Evolutionary conservation across 2,113 vertebrate species (phyloP), one percentile per base, ranked within the genome.

Genomic region (Barbus barbus): DNA sequence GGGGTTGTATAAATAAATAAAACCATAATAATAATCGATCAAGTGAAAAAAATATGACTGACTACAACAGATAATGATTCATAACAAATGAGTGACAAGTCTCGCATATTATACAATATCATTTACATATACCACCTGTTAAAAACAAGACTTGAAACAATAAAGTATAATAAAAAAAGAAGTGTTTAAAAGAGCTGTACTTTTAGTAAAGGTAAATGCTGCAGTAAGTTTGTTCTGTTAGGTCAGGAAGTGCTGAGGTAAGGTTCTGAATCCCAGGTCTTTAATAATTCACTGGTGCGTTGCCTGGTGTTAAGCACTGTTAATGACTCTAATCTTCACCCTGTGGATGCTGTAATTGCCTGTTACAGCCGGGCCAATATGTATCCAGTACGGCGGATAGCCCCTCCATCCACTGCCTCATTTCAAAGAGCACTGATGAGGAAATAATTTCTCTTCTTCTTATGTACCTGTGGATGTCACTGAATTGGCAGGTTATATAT

Each of bases 281-380:
- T 89, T 78, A 86, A 87, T 88, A 78, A 88, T 83, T 85, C 77
- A 88, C 84, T 81, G 79, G 38, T 78, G 41, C 48, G 33, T 84
- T 85, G 83, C 73, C 83, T 78, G 81, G 80, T 83, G 83, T 85
- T 85, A 89, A 83, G 77, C 83, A 81, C 71, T 48, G 36, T 86
- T 85, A 88, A 87, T 86, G 67, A 87, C 61, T 73, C 33, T 56
- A 88, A 88, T 78, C 60, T 83, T 80, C 73, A 46, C 86, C 69
- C 86, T 75, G 78, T 81, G 80, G 51, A 83, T 69, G 67, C 69
- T 86, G 63, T 84, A 87, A 85, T 84, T 85, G 85, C 71, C 83
- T 67, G 48, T 81, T 82, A 82, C 48, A 38, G 48, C 46, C 20
- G 5, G 79, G 38, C 74, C 67, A 58, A 24, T 83, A 78, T 83